Evolutionary conservation across 2,888 invertebrate species (phyloP).

Genomic region (Ormyrus thymus): DNA sequence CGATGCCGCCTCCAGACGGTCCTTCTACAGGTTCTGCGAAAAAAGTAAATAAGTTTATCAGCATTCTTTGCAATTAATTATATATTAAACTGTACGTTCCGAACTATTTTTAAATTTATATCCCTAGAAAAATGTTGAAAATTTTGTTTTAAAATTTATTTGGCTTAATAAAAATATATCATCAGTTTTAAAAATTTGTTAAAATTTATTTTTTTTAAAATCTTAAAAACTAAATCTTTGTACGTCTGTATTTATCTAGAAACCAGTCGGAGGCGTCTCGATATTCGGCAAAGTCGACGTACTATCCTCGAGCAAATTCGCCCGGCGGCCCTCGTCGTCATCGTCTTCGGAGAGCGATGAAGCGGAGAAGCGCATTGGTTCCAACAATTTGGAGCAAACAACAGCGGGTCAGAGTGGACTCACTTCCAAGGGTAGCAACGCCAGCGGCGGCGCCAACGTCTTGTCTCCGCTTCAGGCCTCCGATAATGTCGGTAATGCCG

Average conservation of each 20-base stretch:
- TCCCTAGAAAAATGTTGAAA: not conserved
- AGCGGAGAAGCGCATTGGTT: conserved; percentile 54
- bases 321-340: conserved; percentile 54
- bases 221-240: conserved; percentile 6
- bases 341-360: conserved; percentile 34
- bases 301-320: conserved; percentile 61
- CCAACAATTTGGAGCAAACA: conserved; percentile 61
- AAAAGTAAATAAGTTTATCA: conserved; percentile 29
- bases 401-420: conserved; percentile 33
- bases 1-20: conserved; percentile 51
- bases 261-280: conserved; percentile 79
- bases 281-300: conserved; percentile 76
- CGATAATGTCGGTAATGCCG: conserved; percentile 14
- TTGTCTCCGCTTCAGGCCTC: conserved; percentile 32
- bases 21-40: conserved; percentile 14
- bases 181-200: not conserved
- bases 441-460: conserved; percentile 2
- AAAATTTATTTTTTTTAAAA: not conserved
- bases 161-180: not conserved
- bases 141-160: not conserved
- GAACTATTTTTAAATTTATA: not conserved
- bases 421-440: conserved; percentile 6
- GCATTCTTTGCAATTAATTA: not conserved
- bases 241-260: conserved; percentile 73
- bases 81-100: not conserved